phyloP scores from a whole-genome alignment of 2,113 vertebrate genomes.

The Forbesichthys agassizii region DNA sequence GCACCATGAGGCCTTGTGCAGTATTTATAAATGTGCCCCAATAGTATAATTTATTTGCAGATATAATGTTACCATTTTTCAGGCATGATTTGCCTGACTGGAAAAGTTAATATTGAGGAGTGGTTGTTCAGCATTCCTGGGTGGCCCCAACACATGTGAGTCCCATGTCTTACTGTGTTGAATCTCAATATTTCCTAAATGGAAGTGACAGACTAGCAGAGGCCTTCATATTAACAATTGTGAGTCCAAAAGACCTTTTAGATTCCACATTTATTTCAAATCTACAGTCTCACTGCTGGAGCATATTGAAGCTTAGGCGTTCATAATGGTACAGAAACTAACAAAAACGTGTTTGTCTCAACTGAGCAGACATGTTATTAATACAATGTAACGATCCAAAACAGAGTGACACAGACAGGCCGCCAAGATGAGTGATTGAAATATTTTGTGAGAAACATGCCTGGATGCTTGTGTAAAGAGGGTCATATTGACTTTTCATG shows the following conservation, averaged over 20 bases:
- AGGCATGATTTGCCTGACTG: constrained; percentile 67
- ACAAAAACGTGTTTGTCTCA: constrained; percentile 10
- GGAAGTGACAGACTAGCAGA: constrained; percentile 38
- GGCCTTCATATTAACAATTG: constrained; percentile 19
- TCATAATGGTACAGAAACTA: constrained; percentile 14
- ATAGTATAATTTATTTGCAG: constrained; percentile 67
- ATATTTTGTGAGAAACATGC: constrained; percentile 4
- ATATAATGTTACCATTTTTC: constrained; percentile 69
- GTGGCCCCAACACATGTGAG: constrained; percentile 62
- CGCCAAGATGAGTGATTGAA: constrained; percentile 10
- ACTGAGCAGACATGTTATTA: constrained; percentile 9
- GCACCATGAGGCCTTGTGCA: constrained; percentile 31
- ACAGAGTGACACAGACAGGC: background rate
- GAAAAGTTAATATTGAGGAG: constrained; percentile 71
- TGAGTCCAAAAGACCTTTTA: constrained; percentile 40
- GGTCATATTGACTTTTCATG: background rate
- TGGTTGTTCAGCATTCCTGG: constrained; percentile 67
- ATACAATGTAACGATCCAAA: background rate
- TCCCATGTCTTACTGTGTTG: constrained; percentile 31
- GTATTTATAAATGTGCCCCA: constrained; percentile 59
- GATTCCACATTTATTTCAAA: constrained; percentile 39
- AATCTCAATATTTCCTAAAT: constrained; percentile 39
- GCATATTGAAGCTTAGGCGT: constrained; percentile 4
- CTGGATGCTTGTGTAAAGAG: background rate
- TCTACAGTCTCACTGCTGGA: constrained; percentile 4